Conservation (phyloP, 2,888 invertebrate species). For the Ferrisia virgata region DNA sequence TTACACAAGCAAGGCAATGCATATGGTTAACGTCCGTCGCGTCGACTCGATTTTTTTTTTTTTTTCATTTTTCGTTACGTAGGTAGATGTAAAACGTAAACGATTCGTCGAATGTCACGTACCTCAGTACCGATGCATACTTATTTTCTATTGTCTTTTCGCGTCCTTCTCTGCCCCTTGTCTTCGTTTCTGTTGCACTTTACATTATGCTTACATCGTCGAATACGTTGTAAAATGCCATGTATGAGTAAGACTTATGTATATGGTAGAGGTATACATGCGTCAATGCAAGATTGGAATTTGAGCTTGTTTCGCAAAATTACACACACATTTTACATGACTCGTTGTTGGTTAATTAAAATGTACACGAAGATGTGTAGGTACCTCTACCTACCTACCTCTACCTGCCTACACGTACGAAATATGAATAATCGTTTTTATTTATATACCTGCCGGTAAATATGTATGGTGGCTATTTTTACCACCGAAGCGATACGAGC, state of each 20-base stretch:
- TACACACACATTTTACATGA: not conserved
- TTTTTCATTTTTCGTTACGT: too few species aligned
- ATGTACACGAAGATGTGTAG: not conserved
- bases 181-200: not conserved
- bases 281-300: not conserved
- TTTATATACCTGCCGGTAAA: not conserved
- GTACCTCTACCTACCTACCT: too few species aligned
- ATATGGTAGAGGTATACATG: too few species aligned
- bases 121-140: too few species aligned
- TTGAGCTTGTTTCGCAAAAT: not conserved
- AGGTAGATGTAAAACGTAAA: too few species aligned
- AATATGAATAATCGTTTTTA: not conserved
- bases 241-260: not conserved
- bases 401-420: not conserved
- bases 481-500: too few species aligned
- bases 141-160: too few species aligned
- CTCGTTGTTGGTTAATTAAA: not conserved
- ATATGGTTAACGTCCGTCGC: too few species aligned
- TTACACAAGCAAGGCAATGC: not conserved
- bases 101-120: too few species aligned
- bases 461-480: not conserved
- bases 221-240: not conserved
- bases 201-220: too few species aligned
- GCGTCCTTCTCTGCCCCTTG: not conserved
- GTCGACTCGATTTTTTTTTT: too few species aligned